Evolutionary conservation across 2,113 vertebrate genomes (phyloP).

Genomic region (Anhinga anhinga): DNA sequence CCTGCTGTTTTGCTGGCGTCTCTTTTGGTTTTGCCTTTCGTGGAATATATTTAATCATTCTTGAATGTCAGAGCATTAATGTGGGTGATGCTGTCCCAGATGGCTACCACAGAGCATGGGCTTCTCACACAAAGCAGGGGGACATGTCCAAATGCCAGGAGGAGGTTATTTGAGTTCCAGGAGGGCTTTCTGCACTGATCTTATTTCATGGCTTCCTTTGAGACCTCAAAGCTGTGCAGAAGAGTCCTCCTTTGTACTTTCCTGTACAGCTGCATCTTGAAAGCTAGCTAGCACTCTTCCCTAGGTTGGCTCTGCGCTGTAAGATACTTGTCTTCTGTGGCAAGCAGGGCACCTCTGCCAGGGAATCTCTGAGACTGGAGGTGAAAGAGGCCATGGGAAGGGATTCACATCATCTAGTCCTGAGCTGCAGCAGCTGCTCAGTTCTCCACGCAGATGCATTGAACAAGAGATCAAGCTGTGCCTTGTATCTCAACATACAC

Average conservation of each 20-base stretch:
- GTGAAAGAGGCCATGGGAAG: neutral
- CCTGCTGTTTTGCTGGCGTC: neutral
- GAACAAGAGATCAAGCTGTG: neutral
- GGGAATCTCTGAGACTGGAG: neutral
- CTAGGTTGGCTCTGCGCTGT: neutral
- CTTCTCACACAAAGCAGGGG: slow-evolving; percentile 17
- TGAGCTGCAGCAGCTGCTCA: neutral
- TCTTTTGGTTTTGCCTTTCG: neutral
- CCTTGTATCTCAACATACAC: neutral
- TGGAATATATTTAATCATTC: slow-evolving; percentile 24
- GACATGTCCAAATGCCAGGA: neutral
- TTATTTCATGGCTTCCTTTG: neutral
- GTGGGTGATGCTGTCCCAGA: neutral
- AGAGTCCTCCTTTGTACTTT: neutral
- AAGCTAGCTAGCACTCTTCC: neutral
- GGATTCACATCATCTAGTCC: neutral
- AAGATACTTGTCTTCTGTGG: neutral
- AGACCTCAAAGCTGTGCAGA: neutral
- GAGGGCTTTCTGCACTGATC: neutral
- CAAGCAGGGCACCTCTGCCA: neutral
- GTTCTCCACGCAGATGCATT: neutral
- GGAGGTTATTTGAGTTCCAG: neutral
- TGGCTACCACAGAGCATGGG: neutral
- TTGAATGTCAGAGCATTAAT: neutral
- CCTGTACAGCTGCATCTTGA: neutral